Evolutionary conservation across 2,888 invertebrate species (phyloP).

Genomic region (Synergus umbraculus): DNA sequence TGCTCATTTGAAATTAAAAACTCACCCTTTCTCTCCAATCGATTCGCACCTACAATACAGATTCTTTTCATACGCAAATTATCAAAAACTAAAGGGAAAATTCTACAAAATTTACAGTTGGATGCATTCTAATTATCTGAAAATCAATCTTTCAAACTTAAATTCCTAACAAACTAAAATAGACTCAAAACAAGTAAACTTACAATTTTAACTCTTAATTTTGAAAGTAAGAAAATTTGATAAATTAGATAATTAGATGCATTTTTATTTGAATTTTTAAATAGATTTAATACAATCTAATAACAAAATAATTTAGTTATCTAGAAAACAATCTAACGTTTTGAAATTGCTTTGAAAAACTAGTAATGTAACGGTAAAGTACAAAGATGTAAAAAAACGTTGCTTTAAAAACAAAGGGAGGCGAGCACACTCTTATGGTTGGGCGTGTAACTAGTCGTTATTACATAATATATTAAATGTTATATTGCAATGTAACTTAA

Average conservation of each 20-base stretch:
- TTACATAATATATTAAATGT: slow-evolving; percentile 67
- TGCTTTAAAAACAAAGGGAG: slow-evolving; percentile 31
- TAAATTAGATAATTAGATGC: background rate
- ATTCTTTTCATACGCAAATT: background rate
- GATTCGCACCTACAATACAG: background rate
- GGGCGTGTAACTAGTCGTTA: slow-evolving; percentile 57
- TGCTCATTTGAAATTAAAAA: slow-evolving; percentile 33
- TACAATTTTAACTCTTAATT: slow-evolving; percentile 1
- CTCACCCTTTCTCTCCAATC: background rate
- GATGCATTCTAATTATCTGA: background rate
- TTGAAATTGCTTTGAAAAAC: background rate
- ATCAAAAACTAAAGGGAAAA: slow-evolving; percentile 4
- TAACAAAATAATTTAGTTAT: background rate
- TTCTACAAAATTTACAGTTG: background rate
- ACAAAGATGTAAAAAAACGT: background rate
- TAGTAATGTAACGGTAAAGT: background rate
- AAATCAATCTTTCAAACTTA: background rate
- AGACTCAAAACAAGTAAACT: slow-evolving; percentile 14
- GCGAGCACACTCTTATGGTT: slow-evolving; percentile 53
- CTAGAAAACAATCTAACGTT: background rate
- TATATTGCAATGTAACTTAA: slow-evolving; percentile 76
- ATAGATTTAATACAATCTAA: background rate
- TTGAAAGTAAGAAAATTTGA: background rate
- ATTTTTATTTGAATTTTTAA: background rate
- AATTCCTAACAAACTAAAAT: background rate